Evolutionary conservation across 2,113 vertebrate species (phyloP), one percentile per base, ranked within the genome.

Genomic region (Protomyctophum bolini): DNA sequence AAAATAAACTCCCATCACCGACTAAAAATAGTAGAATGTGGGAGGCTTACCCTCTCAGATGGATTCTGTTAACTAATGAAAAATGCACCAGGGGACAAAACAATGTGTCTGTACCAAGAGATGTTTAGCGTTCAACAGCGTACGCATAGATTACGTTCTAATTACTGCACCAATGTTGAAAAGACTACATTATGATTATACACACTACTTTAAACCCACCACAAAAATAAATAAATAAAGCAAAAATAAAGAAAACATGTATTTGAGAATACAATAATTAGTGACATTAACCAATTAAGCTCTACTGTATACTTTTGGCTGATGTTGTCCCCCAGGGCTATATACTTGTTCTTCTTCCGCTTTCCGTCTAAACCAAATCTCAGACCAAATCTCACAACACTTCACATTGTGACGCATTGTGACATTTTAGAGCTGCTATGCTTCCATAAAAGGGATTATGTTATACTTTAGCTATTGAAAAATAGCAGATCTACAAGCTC

Each of bases 1-100:
- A 55, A 74, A 76, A 66, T 63, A 78, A 58, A 58, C 57, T 74
- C 72, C 70, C 65, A 74, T 70, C 80, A 75, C 72, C 80, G 76
- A 74, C 66, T 68, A 70, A 82, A 81, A 65, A 72, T 75, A 65
- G 41, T 70, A 29, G 68, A 57, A 80, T 66, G 72, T 50, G 66
- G 62, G 21, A 52, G 63, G 55, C 63, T 72, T 78, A 68, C 74
- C 64, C 72, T 64, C 68, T 79, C 21, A 2, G 72, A 81, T 87
- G 81, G 79, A 80, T 74, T 68, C 67, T 83, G 71, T 70, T 80
- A 70, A 85, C 77, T 83, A 85, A 83, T 83, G 68, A 75, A 87
- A 47, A 29, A 59, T 62, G 51, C 57, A 79, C 48, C 50, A 14
- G 63, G 65, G 57, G 54, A 66, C 65, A 68, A 75, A 75, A 61